These are phyloP conservation scores for Drosophila ercepeae DNA, from an alignment of 1,140 invertebrate genomes.

Conservation along the genomic window DNA sequence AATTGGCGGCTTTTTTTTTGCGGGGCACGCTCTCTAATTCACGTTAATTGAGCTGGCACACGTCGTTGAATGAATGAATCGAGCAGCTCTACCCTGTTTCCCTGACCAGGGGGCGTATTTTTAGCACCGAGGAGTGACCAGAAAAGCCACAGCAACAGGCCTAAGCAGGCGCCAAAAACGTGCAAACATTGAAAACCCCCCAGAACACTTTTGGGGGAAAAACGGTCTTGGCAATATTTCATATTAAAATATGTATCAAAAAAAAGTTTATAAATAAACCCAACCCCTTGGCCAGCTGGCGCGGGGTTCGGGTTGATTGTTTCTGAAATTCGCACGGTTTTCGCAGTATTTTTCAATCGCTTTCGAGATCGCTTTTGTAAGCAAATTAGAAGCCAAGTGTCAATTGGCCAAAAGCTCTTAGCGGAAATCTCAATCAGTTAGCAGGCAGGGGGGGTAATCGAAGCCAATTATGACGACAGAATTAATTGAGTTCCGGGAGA, in stretches of 20 bases:
- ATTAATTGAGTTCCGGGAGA: slow-evolving; percentile 11
- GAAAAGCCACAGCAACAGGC: background rate
- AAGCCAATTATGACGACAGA: slow-evolving; percentile 23
- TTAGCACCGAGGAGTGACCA: slow-evolving; percentile 16
- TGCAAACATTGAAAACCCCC: slow-evolving; percentile 12
- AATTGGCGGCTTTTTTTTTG: slow-evolving; percentile 40
- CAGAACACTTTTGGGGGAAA: slow-evolving; percentile 7
- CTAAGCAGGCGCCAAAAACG: slow-evolving; percentile 39
- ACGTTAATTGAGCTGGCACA: slow-evolving; percentile 71
- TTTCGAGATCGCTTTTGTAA: slow-evolving; percentile 33
- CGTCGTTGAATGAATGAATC: slow-evolving; percentile 28
- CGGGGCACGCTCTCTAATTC: slow-evolving; percentile 58
- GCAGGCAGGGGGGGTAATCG: background rate
- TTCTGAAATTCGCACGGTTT: slow-evolving; percentile 1
- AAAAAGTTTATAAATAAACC: slow-evolving; percentile 28
- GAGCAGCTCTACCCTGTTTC: slow-evolving; percentile 2
- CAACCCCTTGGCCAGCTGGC: background rate
- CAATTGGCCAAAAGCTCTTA: slow-evolving; percentile 47
- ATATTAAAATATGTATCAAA: slow-evolving; percentile 12
- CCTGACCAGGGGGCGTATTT: slow-evolving; percentile 7
- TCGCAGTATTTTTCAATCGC: slow-evolving; percentile 13
- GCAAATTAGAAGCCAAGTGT: slow-evolving; percentile 57
- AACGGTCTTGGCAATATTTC: slow-evolving; percentile 4
- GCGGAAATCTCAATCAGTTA: slow-evolving; percentile 41
- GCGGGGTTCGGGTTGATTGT: background rate